Percentiles rank a stretch among this genome's conserved stretches.
Conservation (phyloP, 2,797 vertebrate species). For the Zonotrichia albicollis region DNA sequence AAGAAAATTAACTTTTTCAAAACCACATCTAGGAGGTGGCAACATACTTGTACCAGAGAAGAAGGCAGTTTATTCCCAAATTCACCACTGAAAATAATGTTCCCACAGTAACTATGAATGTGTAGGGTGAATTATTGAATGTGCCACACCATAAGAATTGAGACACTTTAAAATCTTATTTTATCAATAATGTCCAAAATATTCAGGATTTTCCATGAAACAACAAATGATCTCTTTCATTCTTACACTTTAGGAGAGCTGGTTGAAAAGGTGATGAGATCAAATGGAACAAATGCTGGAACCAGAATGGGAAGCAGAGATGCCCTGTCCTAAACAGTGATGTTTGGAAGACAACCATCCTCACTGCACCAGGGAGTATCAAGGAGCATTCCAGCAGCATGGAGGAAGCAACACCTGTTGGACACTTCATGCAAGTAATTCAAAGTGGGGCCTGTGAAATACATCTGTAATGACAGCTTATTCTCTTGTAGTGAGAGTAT, state of each 20-base stretch:
- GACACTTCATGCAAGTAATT: neutral
- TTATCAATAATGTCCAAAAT: neutral
- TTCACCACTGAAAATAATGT: neutral
- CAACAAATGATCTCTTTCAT: neutral
- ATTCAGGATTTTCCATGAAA: neutral
- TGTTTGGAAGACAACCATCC: neutral
- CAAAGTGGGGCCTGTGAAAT: neutral
- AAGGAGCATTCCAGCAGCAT: neutral
- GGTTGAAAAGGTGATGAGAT: neutral
- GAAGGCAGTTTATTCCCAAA: neutral
- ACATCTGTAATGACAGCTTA: accelerated
- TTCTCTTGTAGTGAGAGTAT: neutral
- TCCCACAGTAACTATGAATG: neutral
- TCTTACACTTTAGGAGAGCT: neutral
- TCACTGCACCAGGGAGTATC: neutral
- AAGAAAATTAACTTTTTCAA: neutral
- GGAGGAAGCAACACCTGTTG: neutral
- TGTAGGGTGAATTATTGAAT: neutral
- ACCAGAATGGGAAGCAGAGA: neutral
- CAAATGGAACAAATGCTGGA: neutral
- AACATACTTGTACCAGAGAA: neutral
- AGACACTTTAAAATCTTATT: neutral
- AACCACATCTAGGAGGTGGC: neutral
- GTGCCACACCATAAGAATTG: neutral
- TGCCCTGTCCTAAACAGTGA: neutral